Conservation (phyloP, 2,888 invertebrate genomes). For the Drosophila macrospina region DNA sequence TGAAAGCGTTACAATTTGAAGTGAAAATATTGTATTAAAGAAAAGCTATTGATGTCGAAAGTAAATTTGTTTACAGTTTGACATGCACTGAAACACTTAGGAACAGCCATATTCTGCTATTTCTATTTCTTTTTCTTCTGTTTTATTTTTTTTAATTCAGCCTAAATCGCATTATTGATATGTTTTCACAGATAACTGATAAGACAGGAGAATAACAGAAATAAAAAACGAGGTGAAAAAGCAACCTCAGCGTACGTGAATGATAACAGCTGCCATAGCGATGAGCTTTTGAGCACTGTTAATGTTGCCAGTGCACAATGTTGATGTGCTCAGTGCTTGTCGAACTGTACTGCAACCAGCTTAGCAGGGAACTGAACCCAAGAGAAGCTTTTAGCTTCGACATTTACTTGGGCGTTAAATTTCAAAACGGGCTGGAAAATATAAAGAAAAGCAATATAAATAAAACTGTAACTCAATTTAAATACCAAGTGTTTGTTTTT, state of each 20-base stretch:
- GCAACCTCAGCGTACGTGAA: conserved; percentile 13
- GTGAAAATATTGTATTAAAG: neutral
- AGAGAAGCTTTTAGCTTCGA: conserved; percentile 3
- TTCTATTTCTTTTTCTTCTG: neutral
- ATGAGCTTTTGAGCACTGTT: conserved; percentile 24
- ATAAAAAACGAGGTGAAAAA: neutral
- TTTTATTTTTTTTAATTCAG: conserved; percentile 23
- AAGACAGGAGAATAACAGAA: neutral
- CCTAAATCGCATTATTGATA: conserved; percentile 32
- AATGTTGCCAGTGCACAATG: conserved; percentile 7
- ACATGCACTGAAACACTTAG: neutral
- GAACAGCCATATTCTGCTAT: neutral
- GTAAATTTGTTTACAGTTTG: conserved; percentile 18
- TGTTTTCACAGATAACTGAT: conserved; percentile 20
- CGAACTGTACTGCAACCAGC: conserved; percentile 15
- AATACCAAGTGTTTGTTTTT: too few species aligned
- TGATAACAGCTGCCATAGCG: neutral
- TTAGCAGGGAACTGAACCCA: conserved; percentile 38
- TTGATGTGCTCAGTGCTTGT: neutral
- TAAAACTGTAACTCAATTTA: too few species aligned
- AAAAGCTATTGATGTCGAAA: too few species aligned
- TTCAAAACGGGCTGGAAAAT: neutral
- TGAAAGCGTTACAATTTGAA: neutral
- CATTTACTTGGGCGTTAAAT: neutral
- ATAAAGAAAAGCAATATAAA: neutral